A percentile compares a stretch with the other conserved stretches of the same genome.
phyloP scores from a whole-genome alignment of 1,140 invertebrate genomes.

The Rhopalosiphum padi region DNA sequence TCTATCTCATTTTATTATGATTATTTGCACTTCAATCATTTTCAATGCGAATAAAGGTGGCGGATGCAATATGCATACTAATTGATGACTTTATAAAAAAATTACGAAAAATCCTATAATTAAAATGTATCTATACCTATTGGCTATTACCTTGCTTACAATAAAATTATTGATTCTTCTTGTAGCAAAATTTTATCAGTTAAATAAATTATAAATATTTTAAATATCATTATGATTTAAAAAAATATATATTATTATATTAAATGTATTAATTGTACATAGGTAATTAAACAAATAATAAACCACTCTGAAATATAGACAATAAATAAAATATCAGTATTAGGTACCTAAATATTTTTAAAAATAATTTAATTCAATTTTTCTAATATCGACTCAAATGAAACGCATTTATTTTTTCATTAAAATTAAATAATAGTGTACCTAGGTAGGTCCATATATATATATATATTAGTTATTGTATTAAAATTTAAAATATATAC shows the following conservation, averaged over 20 bases:
- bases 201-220: neutral
- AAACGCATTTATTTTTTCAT: neutral
- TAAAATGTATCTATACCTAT: neutral
- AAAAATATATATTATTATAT: neutral
- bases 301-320: neutral
- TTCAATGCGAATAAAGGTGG: neutral
- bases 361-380: neutral
- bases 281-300: neutral
- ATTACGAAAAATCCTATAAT: neutral
- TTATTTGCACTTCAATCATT: neutral
- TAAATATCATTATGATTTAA: neutral
- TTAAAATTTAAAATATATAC: neutral
- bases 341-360: neutral
- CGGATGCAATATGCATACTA: neutral
- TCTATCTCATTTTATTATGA: neutral
- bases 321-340: neutral
- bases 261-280: neutral
- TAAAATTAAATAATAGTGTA: neutral
- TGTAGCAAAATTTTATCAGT: neutral
- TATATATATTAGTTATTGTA: neutral
- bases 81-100: neutral
- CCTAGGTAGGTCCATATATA: neutral
- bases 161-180: neutral
- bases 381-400: neutral
- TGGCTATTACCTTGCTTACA: neutral